Evolutionary conservation across 2,113 vertebrate species (phyloP), one percentile per base, ranked within the genome.

Genomic region (Hystrix brachyura): DNA sequence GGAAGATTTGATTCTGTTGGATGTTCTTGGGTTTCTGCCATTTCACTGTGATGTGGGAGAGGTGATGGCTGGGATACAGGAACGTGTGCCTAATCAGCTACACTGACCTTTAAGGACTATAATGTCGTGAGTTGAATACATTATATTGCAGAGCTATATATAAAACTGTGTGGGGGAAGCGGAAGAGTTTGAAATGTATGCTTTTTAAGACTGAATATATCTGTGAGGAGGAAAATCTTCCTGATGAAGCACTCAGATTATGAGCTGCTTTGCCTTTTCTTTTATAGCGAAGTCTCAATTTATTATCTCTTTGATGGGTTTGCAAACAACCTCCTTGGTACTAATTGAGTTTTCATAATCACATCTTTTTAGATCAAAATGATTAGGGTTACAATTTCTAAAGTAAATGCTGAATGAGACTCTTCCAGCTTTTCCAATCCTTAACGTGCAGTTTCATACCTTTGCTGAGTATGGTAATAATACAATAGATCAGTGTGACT

Each of bases 81-180:
- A 94, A 87, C 0, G 59, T 65, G 83, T n/a, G 67, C 95, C 90
- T 96, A 65, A 96, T 97, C 95, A 97, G 94, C 90, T 38, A 84
- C 80, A 78, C 80, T 97, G 96, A 97, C 94, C 94, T 98, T 97
- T 97, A 93, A 97, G 94, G 84, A 53, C 59, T 90, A 11, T 87
- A 78, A 97, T 92, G 80, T 93, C 18, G 1, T 97, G 92, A 94
- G 60, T 21, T 76, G 96, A 97, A 97, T 97, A 92, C 69, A 82
- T 95, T 90, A 95, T 12, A 65, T n/a, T 90, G 53, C 48, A 94
- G 84, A 81, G 81, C 84, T 96, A 96, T 88, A 95, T 95, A 90
- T 90, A 93, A 60, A 81, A 51, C 23, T 59, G 64, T 90, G 90
- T 80, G 82, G 38, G 46, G 69, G 87, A 87, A 55, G 76, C 34